These are phyloP conservation scores for Drosophila suboccidentalis DNA, from an alignment of 2,888 invertebrate genomes.

Conservation along the genomic window DNA sequence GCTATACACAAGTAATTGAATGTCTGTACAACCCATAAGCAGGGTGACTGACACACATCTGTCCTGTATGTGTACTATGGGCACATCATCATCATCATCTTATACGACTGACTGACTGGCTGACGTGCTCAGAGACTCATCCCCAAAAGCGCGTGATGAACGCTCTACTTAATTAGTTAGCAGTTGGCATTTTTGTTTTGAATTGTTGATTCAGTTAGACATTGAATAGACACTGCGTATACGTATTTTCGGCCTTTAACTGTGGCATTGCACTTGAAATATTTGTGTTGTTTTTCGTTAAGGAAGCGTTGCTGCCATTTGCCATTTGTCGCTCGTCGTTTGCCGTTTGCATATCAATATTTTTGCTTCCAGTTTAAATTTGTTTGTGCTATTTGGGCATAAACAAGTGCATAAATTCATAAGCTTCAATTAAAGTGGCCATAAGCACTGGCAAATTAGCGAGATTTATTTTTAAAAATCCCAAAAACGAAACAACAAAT, in stretches of 20 bases:
- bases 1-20: slow-evolving; percentile 34
- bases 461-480: slow-evolving; percentile 65
- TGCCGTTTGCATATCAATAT: slow-evolving; percentile 46
- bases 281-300: slow-evolving; percentile 30
- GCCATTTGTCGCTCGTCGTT: slow-evolving; percentile 9
- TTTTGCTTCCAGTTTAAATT: slow-evolving; percentile 7
- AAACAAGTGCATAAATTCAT: slow-evolving; percentile 73
- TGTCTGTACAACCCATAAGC: slow-evolving; percentile 27
- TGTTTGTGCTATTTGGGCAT: slow-evolving; percentile 31
- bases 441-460: slow-evolving; percentile 62
- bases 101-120: not conserved
- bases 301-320: slow-evolving; percentile 40
- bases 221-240: slow-evolving; percentile 23
- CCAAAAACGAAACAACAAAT: slow-evolving; percentile 4
- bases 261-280: slow-evolving; percentile 76
- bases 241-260: slow-evolving; percentile 37
- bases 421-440: slow-evolving; percentile 48
- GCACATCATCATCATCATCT: not conserved
- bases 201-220: slow-evolving; percentile 9
- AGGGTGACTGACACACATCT: slow-evolving; percentile 58
- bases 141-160: slow-evolving; percentile 8
- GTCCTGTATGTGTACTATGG: slow-evolving; percentile 26
- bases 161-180: slow-evolving; percentile 21
- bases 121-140: not conserved
- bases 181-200: not conserved